These are phyloP conservation scores for Ennomos fuscantarius DNA, from an alignment of 2,888 invertebrate genomes.

Conservation along the genomic window DNA sequence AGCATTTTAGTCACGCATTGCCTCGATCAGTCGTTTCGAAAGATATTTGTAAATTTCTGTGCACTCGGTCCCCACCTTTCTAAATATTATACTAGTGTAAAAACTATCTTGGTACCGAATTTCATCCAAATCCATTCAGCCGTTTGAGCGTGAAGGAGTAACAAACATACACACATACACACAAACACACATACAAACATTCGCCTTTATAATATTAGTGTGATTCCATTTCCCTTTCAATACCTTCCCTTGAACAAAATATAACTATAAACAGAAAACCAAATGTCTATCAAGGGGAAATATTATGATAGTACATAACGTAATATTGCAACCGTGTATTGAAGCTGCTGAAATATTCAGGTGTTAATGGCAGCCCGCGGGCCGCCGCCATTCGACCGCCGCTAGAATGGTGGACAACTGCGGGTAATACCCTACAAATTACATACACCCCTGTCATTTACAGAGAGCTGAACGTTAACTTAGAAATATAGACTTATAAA, in stretches of 20 bases:
- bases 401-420: conserved; percentile 11
- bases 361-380: conserved; percentile 31
- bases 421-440: conserved; percentile 2
- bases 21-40: no score
- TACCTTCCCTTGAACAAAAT: not conserved
- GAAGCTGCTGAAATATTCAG: conserved; percentile 43
- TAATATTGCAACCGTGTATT: conserved; percentile 37
- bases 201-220: not conserved
- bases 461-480: no score
- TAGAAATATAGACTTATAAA: no score
- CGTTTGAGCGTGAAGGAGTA: no score
- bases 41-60: no score
- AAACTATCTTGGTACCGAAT: no score
- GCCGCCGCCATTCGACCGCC: conserved; percentile 9
- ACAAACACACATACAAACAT: no score
- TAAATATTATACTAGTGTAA: no score
- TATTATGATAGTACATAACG: conserved; percentile 46
- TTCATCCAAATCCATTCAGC: no score
- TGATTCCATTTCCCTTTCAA: not conserved
- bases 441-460: conserved; percentile 11
- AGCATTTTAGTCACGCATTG: no score
- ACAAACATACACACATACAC: no score
- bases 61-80: no score
- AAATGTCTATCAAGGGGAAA: conserved; percentile 31
- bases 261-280: not conserved